Percentiles rank a stretch among this genome's conserved stretches.
Conservation (phyloP, 2,888 invertebrate genomes). For the Cerastoderma edule region DNA sequence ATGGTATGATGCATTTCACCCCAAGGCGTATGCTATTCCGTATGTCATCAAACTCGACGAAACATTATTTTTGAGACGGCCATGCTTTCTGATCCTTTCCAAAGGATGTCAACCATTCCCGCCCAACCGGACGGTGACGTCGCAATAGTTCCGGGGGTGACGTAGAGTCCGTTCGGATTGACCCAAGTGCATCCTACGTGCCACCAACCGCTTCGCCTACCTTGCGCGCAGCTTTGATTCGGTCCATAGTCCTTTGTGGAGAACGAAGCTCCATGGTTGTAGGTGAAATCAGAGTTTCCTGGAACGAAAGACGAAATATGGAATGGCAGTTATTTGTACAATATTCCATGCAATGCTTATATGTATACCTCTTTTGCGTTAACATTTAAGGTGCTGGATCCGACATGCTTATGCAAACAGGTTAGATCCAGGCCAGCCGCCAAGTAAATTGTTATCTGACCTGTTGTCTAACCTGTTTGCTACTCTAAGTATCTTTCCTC, state of each 20-base stretch:
- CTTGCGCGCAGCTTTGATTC: neutral
- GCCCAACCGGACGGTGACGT: constrained; percentile 9
- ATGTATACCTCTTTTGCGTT: no score
- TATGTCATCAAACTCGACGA: no score
- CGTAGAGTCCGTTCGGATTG: constrained; percentile 19
- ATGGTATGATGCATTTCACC: no score
- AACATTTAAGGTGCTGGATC: no score
- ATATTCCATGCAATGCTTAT: no score
- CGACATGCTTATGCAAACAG: no score
- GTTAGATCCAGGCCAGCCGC: no score
- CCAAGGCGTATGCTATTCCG: no score
- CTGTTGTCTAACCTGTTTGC: no score
- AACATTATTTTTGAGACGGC: constrained; percentile 17
- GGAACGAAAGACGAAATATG: neutral
- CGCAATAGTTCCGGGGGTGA: constrained; percentile 16
- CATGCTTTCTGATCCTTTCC: constrained; percentile 9
- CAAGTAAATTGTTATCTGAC: no score
- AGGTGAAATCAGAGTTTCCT: constrained; percentile 1
- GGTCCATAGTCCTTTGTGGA: constrained; percentile 14
- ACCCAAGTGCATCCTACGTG: constrained; percentile 1
- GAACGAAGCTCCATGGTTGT: constrained; percentile 1
- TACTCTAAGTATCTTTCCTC: no score
- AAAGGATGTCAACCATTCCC: constrained; percentile 4
- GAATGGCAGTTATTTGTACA: no score
- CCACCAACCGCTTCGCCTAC: constrained; percentile 15